phyloP scores from a whole-genome alignment of 37 sponge, comb jelly and placozoan species.

The Chondrilla cf. caribensis region DNA sequence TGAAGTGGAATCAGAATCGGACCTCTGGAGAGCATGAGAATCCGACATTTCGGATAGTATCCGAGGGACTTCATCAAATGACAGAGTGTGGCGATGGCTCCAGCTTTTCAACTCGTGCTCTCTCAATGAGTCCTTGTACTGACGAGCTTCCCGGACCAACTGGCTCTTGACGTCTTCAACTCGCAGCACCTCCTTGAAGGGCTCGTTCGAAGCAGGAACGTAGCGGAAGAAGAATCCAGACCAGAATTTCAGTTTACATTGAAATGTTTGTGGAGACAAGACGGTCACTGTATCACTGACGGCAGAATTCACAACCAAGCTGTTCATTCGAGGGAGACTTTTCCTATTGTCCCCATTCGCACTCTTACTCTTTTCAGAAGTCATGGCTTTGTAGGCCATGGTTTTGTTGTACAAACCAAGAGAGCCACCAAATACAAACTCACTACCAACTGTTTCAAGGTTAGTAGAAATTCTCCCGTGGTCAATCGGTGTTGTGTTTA shows the following conservation, averaged over 20 bases:
- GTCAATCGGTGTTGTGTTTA: neutral
- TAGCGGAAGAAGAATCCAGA: conserved; percentile 58
- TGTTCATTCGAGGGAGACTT: neutral
- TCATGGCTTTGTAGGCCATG: neutral
- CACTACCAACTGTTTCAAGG: conserved; percentile 9
- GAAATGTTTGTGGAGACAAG: conserved; percentile 51
- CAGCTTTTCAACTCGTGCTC: conserved; percentile 52
- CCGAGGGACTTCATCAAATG: neutral
- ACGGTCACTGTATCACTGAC: conserved; percentile 19
- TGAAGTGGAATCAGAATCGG: too few species aligned
- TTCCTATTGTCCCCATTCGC: neutral
- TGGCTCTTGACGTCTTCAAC: conserved; percentile 40
- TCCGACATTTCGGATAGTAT: neutral
- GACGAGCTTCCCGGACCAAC: conserved; percentile 58
- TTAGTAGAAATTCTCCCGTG: neutral
- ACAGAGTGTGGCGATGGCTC: conserved; percentile 8
- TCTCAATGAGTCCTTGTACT: conserved; percentile 63
- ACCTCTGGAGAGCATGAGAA: too few species aligned
- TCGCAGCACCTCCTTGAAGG: neutral
- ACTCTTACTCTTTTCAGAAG: neutral
- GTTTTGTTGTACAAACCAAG: conserved; percentile 2
- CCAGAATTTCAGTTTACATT: conserved; percentile 51
- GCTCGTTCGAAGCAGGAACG: conserved; percentile 29
- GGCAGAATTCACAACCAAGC: conserved; percentile 30
- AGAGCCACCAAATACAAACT: neutral